Percentiles rank a stretch among this genome's conserved stretches.
These are phyloP conservation scores for Quiscalus mexicanus DNA, from an alignment of 2,113 vertebrate genomes.

Conservation along the genomic window DNA sequence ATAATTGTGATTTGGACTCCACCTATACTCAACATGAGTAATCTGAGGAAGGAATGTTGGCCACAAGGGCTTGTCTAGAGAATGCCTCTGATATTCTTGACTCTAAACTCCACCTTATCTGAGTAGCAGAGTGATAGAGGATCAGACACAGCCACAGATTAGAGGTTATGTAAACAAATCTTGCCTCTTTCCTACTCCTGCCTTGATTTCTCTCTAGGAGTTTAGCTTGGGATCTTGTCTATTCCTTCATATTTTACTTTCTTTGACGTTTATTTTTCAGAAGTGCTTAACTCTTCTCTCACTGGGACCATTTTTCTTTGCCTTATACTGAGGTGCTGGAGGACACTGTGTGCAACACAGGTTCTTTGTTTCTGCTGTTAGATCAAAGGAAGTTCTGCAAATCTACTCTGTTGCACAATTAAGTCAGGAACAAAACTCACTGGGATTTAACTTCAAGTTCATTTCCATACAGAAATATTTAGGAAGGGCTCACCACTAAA, in stretches of 20 bases:
- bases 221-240: background rate
- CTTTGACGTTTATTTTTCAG: background rate
- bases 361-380: background rate
- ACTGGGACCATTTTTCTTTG: background rate
- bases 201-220: background rate
- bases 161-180: slow-evolving; percentile 10
- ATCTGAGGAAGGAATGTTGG: background rate
- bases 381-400: background rate
- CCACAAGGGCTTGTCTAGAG: background rate
- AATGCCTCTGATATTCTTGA: background rate
- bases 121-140: background rate
- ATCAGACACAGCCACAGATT: slow-evolving; percentile 1
- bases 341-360: background rate
- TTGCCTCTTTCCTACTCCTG: background rate
- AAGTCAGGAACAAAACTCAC: background rate
- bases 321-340: background rate
- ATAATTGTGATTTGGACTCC: background rate
- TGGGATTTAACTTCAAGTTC: background rate
- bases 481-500: background rate
- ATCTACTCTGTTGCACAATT: background rate
- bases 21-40: background rate
- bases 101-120: background rate
- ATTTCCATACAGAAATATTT: background rate
- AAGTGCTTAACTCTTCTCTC: background rate
- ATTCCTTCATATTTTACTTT: background rate